phyloP scores from a whole-genome alignment of 2,113 vertebrate genomes.

The Eira barbara region DNA sequence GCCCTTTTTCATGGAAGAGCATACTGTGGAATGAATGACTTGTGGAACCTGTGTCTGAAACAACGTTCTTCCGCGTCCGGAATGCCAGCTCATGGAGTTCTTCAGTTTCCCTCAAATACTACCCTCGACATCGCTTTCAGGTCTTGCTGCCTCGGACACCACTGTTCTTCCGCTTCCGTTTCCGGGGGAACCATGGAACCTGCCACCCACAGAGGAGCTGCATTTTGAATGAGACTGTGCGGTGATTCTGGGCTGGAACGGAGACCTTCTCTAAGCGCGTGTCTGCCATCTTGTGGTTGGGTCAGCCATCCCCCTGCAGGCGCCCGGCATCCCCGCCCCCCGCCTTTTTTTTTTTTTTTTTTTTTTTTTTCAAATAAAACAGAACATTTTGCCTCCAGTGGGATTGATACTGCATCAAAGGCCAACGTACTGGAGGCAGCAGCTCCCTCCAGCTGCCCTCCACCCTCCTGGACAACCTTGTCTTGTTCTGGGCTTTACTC shows the following conservation, averaged over 20 bases:
- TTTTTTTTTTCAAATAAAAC: background rate
- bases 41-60: background rate
- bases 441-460: background rate
- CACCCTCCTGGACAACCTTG: background rate
- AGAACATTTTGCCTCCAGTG: background rate
- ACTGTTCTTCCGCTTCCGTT: background rate
- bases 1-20: background rate
- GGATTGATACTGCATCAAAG: background rate
- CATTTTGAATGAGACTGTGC: background rate
- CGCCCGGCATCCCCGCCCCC: too few relatives aligned
- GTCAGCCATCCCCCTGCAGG: rapidly evolving
- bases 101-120: background rate
- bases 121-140: rapidly evolving
- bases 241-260: rapidly evolving
- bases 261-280: background rate
- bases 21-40: background rate
- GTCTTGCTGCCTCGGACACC: background rate
- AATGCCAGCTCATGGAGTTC: rapidly evolving
- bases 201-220: background rate
- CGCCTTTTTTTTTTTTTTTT: too few relatives aligned
- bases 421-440: background rate
- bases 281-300: background rate
- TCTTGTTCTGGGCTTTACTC: background rate
- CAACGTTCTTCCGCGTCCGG: background rate
- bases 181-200: background rate